A percentile compares a stretch with the other conserved stretches of the same genome.
These are phyloP conservation scores for Hedychridium roseum DNA, from an alignment of 2,888 invertebrate species.

Conservation along the genomic window DNA sequence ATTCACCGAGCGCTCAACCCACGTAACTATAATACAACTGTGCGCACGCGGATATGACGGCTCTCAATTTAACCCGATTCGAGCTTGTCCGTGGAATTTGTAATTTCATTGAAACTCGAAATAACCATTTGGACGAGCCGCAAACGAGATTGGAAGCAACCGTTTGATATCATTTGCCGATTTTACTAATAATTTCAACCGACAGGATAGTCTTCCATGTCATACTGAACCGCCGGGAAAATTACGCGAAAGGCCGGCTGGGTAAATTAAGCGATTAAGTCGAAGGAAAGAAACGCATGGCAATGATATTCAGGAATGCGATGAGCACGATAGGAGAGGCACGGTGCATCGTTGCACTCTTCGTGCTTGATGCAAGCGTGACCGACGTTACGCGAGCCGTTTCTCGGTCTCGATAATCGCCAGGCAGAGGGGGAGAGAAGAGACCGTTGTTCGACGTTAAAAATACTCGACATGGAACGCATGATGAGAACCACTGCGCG, in stretches of 20 bases:
- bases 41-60: conserved; percentile 13
- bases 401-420: neutral
- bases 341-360: conserved; percentile 13
- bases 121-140: neutral
- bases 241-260: too few relatives aligned
- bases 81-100: too few relatives aligned
- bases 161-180: too few relatives aligned
- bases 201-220: too few relatives aligned
- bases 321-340: conserved; percentile 20
- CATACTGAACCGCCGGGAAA: too few relatives aligned
- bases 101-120: too few relatives aligned
- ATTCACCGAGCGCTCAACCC: conserved; percentile 40
- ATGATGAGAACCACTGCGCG: conserved; percentile 36
- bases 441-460: conserved; percentile 4
- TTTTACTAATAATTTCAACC: too few relatives aligned
- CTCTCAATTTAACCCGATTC: too few relatives aligned
- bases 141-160: too few relatives aligned
- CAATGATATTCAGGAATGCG: conserved; percentile 31
- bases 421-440: neutral
- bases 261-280: conserved; percentile 9
- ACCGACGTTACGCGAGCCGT: conserved; percentile 3
- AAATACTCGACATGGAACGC: neutral
- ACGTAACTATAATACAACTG: conserved; percentile 39
- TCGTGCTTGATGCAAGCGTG: conserved; percentile 3
- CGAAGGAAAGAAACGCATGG: conserved; percentile 18